These are phyloP conservation scores for Brotula barbata DNA, from an alignment of 2,797 vertebrate genomes.

Conservation along the genomic window DNA sequence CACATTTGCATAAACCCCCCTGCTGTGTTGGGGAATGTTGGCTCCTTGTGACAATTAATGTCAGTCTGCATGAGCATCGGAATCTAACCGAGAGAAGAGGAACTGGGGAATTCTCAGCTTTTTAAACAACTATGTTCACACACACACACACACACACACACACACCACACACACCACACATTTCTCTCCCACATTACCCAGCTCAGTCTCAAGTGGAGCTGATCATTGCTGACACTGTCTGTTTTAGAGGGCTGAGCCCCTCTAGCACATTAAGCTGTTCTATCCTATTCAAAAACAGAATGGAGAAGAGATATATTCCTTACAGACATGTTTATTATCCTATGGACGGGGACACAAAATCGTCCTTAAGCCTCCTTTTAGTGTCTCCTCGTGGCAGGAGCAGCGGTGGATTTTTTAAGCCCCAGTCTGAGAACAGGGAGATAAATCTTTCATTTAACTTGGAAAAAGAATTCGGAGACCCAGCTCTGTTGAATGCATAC, in stretches of 20 bases:
- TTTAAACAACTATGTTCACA: constrained; percentile 6
- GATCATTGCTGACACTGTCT: constrained; percentile 24
- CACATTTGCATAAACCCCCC: constrained; percentile 50
- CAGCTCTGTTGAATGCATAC: constrained; percentile 8
- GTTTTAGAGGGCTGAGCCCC: constrained; percentile 12
- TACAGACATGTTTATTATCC: constrained; percentile 10
- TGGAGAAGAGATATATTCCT: background rate
- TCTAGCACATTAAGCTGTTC: constrained; percentile 10
- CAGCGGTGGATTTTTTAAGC: background rate
- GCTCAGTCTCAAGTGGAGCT: constrained; percentile 22
- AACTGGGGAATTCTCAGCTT: background rate
- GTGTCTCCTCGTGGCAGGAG: constrained; percentile 3
- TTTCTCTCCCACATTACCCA: constrained; percentile 11
- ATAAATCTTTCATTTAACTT: constrained; percentile 23
- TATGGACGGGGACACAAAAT: background rate
- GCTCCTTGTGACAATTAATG: constrained; percentile 50
- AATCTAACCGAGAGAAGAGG: background rate
- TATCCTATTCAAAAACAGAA: constrained; percentile 14
- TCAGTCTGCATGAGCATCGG: constrained; percentile 38
- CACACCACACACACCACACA: constrained; percentile 10
- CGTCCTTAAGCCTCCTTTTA: background rate
- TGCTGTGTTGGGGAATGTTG: constrained; percentile 43
- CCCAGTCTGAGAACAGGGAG: background rate
- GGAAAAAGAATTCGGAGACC: background rate
- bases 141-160: constrained; percentile 10